A percentile compares a stretch with the other conserved stretches of the same genome.
These are phyloP conservation scores for Benitochromis conjunctus DNA, from an alignment of 2,113 vertebrate species.

Conservation along the genomic window DNA sequence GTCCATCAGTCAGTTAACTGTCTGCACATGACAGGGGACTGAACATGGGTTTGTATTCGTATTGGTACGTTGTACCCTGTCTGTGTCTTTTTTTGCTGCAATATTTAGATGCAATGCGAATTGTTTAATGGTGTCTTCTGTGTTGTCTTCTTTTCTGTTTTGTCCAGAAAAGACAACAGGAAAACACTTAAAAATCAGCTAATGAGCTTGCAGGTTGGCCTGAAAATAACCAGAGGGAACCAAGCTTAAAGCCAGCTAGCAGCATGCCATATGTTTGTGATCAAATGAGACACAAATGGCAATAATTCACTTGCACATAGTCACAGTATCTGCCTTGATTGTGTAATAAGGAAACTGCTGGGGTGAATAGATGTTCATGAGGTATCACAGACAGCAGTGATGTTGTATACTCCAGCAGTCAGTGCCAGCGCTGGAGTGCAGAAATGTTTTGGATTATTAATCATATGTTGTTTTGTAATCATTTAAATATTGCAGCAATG, in stretches of 20 bases:
- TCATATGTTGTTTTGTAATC: too few species aligned
- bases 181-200: neutral
- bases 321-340: neutral
- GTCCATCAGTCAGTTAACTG: neutral
- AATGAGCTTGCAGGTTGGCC: neutral
- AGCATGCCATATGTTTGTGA: neutral
- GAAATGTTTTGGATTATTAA: neutral
- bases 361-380: neutral
- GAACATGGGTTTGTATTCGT: accelerated
- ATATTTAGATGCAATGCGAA: neutral
- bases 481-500: too few species aligned
- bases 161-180: neutral
- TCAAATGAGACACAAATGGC: neutral
- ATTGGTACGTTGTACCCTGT: neutral
- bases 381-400: neutral
- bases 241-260: neutral
- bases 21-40: neutral
- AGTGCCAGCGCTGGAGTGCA: neutral
- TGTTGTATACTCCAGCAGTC: neutral
- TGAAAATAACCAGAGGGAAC: neutral
- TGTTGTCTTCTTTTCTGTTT: neutral
- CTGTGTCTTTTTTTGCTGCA: neutral
- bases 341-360: neutral
- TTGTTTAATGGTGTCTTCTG: neutral
- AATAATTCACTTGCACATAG: neutral